Evolutionary conservation across 1,140 invertebrate species (phyloP), one percentile per base, ranked within the genome.

Genomic region (Saxidomus purpurata): DNA sequence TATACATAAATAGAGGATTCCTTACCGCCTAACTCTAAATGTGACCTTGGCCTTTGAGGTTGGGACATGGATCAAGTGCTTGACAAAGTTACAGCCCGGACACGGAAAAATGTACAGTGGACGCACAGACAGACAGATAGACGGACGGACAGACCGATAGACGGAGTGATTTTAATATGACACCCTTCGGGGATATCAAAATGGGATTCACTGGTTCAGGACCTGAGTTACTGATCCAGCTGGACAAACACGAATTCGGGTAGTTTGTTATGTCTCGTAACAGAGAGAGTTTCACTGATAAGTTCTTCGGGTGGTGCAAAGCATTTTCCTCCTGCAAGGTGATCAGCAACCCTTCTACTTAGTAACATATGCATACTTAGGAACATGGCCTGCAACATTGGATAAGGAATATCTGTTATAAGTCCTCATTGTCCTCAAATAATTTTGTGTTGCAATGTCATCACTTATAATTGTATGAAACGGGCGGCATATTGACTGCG

Each of bases 311-410:
- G 8, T 87, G 22, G 49, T 3, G 63, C 1, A 3, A 15, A 17
- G 31, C 55, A 87, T 47, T 28, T 80, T 49, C 69, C 69, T 25
- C 40, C 85, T 22, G 76, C 74, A n/a, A 91, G n/a, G 76, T 87
- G 84, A 28, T 89, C 81, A 47, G 79, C 9, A 25, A 79, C 47
- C 40, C 13, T 71, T 69, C 69, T 38, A 15, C 43, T 1, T 49
- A 89, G 43, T 6, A 83, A 59, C 59, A 67, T 59, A 38, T 9
- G 34, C 61, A 63, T 67, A 15, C 17, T 38, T 3, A 67, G 55
- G 25, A 83, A 83, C 0, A 83, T 34, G 15, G 28, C 61, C 31
- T 83, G 81, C 34, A 83, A 49, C 36, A 89, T 25, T 11, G 38
- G 40, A 17, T 61, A 38, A 6, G 89, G 40, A 4, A 89, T 63